Percentiles rank a stretch among this genome's conserved stretches.
Evolutionary conservation across 2,797 vertebrate genomes (phyloP).

Genomic region (Carduelis carduelis): DNA sequence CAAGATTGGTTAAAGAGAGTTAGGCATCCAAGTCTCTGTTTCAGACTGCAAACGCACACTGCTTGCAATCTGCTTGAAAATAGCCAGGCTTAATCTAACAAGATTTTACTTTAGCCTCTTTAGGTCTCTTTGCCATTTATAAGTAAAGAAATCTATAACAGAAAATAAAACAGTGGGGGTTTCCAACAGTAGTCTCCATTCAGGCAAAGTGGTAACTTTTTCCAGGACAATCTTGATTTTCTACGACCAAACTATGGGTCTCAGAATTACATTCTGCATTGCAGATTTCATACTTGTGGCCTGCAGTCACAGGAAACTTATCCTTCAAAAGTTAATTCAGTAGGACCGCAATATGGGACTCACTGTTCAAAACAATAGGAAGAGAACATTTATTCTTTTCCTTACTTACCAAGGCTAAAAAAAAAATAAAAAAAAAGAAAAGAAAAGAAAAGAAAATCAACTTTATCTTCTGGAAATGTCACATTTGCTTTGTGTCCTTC

Average conservation of each 20-base stretch:
- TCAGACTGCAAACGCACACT: neutral
- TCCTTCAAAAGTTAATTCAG: neutral
- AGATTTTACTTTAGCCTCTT: neutral
- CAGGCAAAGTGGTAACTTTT: neutral
- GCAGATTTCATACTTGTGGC: neutral
- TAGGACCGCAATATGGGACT: neutral
- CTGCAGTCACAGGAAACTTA: neutral
- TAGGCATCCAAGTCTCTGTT: neutral
- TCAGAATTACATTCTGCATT: neutral
- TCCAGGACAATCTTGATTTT: neutral
- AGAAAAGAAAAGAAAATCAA: neutral
- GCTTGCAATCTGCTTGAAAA: neutral
- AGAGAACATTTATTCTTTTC: neutral
- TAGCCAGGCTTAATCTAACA: neutral
- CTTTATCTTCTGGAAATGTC: neutral
- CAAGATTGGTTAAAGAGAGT: neutral
- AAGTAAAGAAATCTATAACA: neutral
- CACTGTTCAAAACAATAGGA: neutral
- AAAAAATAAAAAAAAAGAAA: neutral
- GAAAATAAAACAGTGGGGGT: neutral
- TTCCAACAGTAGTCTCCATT: neutral
- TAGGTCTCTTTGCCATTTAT: neutral
- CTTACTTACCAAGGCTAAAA: neutral
- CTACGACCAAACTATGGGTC: neutral
- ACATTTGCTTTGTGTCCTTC: neutral